Conservation (phyloP, 2,113 vertebrate genomes). For the Clarias macrocephalus region DNA sequence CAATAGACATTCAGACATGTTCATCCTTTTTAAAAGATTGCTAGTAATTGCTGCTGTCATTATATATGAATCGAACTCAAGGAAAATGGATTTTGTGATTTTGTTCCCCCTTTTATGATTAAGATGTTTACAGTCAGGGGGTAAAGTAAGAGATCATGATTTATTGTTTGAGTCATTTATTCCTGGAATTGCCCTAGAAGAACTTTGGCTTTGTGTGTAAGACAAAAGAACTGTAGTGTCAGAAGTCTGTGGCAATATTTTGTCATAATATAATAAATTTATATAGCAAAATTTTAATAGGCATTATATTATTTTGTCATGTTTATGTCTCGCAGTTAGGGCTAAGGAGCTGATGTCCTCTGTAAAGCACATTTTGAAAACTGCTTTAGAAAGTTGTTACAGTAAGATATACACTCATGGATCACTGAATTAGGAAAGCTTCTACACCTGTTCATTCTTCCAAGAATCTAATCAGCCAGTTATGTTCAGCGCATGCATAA, state of each 20-base stretch:
- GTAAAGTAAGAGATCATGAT: constrained; percentile 23
- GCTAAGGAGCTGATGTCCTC: background rate
- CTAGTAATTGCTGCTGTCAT: constrained; percentile 31
- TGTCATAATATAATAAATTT: constrained; percentile 66
- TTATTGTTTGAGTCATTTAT: constrained; percentile 38
- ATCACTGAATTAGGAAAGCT: background rate
- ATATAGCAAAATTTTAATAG: constrained; percentile 59
- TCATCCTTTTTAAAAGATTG: constrained; percentile 28
- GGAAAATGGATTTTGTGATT: constrained; percentile 34
- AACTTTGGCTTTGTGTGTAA: constrained; percentile 47
- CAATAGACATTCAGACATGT: constrained; percentile 1
- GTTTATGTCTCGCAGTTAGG: background rate
- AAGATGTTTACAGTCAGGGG: constrained; percentile 41
- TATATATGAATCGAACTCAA: constrained; percentile 18
- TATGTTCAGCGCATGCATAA: too few relatives aligned
- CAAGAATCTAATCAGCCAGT: too few relatives aligned
- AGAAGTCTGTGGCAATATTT: constrained; percentile 58
- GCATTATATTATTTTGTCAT: background rate
- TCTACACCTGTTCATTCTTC: too few relatives aligned
- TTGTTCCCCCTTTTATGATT: constrained; percentile 34
- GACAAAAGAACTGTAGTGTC: constrained; percentile 34
- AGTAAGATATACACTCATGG: background rate
- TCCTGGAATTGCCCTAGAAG: constrained; percentile 32
- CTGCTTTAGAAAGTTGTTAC: background rate
- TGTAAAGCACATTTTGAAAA: background rate